phyloP scores from a whole-genome alignment of 2,113 vertebrate genomes.

The Brevimyrus niger region DNA sequence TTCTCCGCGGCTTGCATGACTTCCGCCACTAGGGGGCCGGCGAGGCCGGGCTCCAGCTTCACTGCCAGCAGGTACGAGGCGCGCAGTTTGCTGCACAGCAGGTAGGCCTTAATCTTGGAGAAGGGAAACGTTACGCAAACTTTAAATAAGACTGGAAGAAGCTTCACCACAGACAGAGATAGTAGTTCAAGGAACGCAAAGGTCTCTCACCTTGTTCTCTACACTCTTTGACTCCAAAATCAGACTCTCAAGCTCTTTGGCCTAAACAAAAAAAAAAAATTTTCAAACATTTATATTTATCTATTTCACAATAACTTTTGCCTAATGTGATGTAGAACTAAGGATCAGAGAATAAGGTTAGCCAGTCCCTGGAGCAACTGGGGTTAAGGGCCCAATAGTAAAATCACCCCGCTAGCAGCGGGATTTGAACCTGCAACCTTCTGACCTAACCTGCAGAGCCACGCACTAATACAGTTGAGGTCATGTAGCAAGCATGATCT shows the following conservation, averaged over 20 bases:
- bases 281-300: background rate
- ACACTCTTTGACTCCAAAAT: slow-evolving; percentile 83
- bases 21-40: slow-evolving; percentile 74
- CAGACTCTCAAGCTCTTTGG: slow-evolving; percentile 83
- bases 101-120: slow-evolving; percentile 80
- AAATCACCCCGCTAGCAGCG: background rate
- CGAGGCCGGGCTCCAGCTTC: slow-evolving; percentile 72
- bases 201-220: slow-evolving; percentile 78
- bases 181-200: background rate
- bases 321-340: background rate
- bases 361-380: background rate
- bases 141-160: background rate
- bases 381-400: background rate
- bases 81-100: slow-evolving; percentile 80
- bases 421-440: background rate
- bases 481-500: background rate
- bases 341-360: background rate
- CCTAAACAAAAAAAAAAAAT: slow-evolving; percentile 38
- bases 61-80: slow-evolving; percentile 87
- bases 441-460: background rate
- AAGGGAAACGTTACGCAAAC: background rate
- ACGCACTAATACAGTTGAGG: background rate
- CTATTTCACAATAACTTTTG: background rate
- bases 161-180: background rate
- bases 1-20: slow-evolving; percentile 70